Conservation (phyloP, 2,888 invertebrate species). For the Pammene fasciana region DNA sequence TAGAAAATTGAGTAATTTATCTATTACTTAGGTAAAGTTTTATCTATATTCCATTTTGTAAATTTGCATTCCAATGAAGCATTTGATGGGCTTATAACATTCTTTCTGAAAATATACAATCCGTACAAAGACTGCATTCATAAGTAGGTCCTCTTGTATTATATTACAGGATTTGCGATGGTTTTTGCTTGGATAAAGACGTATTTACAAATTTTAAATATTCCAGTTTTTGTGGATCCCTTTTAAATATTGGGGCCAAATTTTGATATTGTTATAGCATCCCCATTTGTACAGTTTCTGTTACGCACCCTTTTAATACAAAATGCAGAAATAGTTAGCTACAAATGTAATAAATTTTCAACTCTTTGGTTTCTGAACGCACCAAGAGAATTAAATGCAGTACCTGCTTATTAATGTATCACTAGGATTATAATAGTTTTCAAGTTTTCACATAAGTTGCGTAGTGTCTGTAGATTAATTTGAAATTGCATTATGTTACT, state of each 20-base stretch:
- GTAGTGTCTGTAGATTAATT: conserved; percentile 47
- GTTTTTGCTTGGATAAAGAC: conserved; percentile 57
- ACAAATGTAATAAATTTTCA: conserved; percentile 39
- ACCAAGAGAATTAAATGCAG: conserved; percentile 66
- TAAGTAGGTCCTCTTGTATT: conserved; percentile 69
- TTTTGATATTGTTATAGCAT: conserved; percentile 71
- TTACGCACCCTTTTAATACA: conserved; percentile 42
- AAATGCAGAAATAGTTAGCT: not conserved
- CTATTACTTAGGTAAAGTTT: conserved; percentile 58
- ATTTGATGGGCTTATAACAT: conserved; percentile 58
- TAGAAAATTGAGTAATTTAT: conserved; percentile 60
- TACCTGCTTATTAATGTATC: conserved; percentile 74
- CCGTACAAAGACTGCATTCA: conserved; percentile 75
- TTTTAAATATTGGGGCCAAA: conserved; percentile 77
- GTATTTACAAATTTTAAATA: conserved; percentile 71
- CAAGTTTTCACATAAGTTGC: conserved; percentile 55
- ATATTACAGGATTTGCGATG: conserved; percentile 60
- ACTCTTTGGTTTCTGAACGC: conserved; percentile 46
- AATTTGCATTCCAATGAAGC: conserved; percentile 67
- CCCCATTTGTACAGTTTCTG: conserved; percentile 49
- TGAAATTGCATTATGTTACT: conserved; percentile 56
- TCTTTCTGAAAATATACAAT: conserved; percentile 72
- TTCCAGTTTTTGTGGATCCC: conserved; percentile 61
- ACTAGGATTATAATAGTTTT: conserved; percentile 56
- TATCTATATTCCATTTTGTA: conserved; percentile 65